phyloP scores from a whole-genome alignment of 2,797 vertebrate species.

The Epinephelus awoara region DNA sequence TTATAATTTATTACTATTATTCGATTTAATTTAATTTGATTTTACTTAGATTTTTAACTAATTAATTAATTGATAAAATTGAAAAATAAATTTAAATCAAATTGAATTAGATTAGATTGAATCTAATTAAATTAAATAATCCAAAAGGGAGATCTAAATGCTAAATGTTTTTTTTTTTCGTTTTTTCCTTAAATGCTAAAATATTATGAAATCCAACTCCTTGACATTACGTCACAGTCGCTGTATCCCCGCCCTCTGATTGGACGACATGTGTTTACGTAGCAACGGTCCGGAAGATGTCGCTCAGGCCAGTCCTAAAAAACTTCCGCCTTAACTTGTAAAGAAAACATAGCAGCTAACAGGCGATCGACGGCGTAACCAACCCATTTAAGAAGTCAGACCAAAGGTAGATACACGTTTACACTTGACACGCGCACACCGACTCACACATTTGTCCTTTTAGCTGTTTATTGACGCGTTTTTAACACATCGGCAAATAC shows the following conservation, averaged over 20 bases:
- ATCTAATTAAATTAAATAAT: too few species aligned
- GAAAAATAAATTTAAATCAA: too few species aligned
- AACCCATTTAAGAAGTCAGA: conserved; percentile 64
- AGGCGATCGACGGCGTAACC: conserved; percentile 73
- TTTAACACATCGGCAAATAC: conserved; percentile 30
- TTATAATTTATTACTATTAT: too few species aligned
- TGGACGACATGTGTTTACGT: conserved; percentile 68
- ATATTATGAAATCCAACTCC: not conserved
- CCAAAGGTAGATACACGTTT: conserved; percentile 74
- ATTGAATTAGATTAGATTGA: too few species aligned
- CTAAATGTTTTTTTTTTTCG: too few species aligned
- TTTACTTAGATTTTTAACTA: too few species aligned
- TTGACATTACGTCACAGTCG: conserved; percentile 31
- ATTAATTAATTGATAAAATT: too few species aligned
- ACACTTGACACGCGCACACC: conserved; percentile 25
- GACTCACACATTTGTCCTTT: not conserved
- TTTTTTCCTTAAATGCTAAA: not conserved
- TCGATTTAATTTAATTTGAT: too few species aligned
- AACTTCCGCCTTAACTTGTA: conserved; percentile 88
- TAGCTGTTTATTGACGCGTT: conserved; percentile 31
- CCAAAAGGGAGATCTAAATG: too few species aligned
- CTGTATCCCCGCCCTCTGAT: conserved; percentile 56
- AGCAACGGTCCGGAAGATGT: conserved; percentile 81
- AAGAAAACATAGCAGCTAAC: conserved; percentile 85
- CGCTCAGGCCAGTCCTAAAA: conserved; percentile 79